Base-by-base conservation (phyloP, 2,888 invertebrate genomes). In the Diarsia dahlii region DNA sequence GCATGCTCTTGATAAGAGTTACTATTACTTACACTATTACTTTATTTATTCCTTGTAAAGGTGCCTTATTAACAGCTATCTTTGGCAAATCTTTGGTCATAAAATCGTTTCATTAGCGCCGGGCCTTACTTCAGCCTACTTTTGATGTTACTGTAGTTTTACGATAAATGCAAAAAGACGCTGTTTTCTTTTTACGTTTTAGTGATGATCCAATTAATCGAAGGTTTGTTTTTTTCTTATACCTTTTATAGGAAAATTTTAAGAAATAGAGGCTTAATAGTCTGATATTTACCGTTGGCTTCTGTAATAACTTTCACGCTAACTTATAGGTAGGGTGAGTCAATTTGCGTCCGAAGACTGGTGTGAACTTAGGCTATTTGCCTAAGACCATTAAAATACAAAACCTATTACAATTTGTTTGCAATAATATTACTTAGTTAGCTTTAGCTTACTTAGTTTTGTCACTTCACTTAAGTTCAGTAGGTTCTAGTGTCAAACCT, bases 191-290 rank as follows among this genome's bases (percentile, higher is more conserved):
- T 68, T 69, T 50, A 81, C 72, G 62, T 58, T 81, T 76, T 66
- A 67, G 70, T 71, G 78, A 81, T 78, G 81, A 78, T 71, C 81
- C 73, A 81, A 81, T 81, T 81, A 82, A 82, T 77, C 63, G 54
- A 69, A 48, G 46, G 46, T 67, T 77, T 70, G 52, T 58, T 78
- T 74, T 39, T 67, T 68, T n/a, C 58, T 54, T 54, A 9, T 34
- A 28, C 5, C 10, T 52, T 62, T 68, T 71, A 20, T 48, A 15
- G 18, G 18, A 54, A 48, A 48, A 64, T 60, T 80, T 39, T 28
- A n/a, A 46, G 56, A 81, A 50, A 74, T 50, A 64, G 45, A 52
- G 13, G 13, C 39, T 79, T 74, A 34, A 63, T 65, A 54, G 28
- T 20, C 34, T 45, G 23, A 76, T 23, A 45, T 45, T 50, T 50